Conservation (phyloP, 2,113 vertebrate genomes). For the Gallinago media region DNA sequence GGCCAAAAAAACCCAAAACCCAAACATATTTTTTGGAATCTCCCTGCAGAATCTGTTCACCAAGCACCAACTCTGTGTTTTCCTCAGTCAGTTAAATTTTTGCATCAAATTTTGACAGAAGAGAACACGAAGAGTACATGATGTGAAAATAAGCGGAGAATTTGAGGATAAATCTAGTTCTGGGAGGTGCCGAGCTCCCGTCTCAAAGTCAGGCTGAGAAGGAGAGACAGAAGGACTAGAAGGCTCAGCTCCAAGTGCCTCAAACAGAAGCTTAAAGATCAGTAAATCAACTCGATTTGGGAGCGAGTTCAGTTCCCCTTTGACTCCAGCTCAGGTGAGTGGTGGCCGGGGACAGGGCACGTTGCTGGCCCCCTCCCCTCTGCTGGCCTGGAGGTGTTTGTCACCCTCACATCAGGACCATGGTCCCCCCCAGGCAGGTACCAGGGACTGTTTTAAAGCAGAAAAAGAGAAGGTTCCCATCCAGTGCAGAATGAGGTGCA, state of each 20-base stretch:
- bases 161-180: background rate
- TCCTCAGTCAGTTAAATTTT: background rate
- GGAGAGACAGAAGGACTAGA: background rate
- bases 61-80: fast-evolving
- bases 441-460: background rate
- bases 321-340: background rate
- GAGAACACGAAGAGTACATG: fast-evolving
- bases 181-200: background rate
- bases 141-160: background rate
- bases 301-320: background rate
- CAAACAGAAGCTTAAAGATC: background rate
- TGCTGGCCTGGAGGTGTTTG: background rate
- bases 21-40: background rate
- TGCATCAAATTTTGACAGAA: background rate
- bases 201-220: background rate
- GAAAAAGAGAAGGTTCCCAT: background rate
- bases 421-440: background rate
- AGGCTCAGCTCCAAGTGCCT: background rate
- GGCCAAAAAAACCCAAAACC: fast-evolving
- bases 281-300: background rate
- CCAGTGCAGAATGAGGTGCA: background rate
- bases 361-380: background rate
- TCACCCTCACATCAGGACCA: background rate
- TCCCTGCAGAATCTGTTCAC: background rate
- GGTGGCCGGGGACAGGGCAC: background rate